phyloP scores from a whole-genome alignment of 1,140 invertebrate species.

The Thaumatotibia leucotreta region DNA sequence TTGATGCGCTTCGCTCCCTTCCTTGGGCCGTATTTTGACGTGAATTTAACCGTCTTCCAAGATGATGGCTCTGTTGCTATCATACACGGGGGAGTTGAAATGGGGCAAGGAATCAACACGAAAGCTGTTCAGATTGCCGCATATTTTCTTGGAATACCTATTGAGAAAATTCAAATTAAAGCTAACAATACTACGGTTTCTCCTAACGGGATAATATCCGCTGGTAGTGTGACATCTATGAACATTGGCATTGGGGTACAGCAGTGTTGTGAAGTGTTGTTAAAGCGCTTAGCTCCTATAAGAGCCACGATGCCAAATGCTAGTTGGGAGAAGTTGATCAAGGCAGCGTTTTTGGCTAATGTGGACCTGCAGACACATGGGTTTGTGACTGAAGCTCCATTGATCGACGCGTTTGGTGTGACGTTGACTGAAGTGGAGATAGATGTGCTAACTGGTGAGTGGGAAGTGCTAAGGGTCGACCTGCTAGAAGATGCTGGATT shows the following conservation, averaged over 20 bases:
- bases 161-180: too few relatives aligned
- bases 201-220: constrained; percentile 77
- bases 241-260: too few relatives aligned
- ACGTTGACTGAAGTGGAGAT: too few relatives aligned
- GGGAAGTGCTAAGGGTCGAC: constrained; percentile 79
- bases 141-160: constrained; percentile 79
- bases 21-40: too few relatives aligned
- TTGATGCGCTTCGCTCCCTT: too few relatives aligned
- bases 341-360: constrained; percentile 65
- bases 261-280: constrained; percentile 37
- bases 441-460: too few relatives aligned
- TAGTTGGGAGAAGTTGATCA: constrained; percentile 78
- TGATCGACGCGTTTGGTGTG: constrained; percentile 81
- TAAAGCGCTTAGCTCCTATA: constrained; percentile 77
- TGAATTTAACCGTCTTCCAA: too few relatives aligned
- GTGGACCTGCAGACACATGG: constrained; percentile 79
- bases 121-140: constrained; percentile 84
- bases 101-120: too few relatives aligned
- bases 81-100: constrained; percentile 85
- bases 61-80: constrained; percentile 84
- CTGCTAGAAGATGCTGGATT: constrained; percentile 82
- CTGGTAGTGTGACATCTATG: too few relatives aligned
- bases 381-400: constrained; percentile 69
- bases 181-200: constrained; percentile 76
- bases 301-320: constrained; percentile 70